These are phyloP conservation scores for Hystrix brachyura DNA, from an alignment of 2,113 vertebrate genomes.

Conservation along the genomic window DNA sequence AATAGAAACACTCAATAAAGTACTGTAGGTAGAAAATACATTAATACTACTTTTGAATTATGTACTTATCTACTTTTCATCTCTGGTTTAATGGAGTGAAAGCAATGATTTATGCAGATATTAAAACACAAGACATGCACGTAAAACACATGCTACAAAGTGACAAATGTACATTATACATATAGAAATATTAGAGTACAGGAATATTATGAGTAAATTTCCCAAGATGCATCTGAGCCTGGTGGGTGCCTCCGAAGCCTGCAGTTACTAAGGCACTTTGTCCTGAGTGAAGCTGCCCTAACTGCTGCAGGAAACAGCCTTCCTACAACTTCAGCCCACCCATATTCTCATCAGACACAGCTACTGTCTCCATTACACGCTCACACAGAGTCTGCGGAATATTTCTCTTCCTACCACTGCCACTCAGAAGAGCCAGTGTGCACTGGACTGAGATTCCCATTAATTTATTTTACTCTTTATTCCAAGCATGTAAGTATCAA, in stretches of 20 bases:
- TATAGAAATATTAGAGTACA: no score
- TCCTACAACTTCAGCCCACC: background rate
- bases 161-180: no score
- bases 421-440: no score
- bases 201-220: background rate
- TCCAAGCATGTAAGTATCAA: no score
- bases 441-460: no score
- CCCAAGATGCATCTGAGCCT: background rate
- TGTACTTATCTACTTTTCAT: background rate
- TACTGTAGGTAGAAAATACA: background rate
- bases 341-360: no score
- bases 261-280: background rate
- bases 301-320: background rate
- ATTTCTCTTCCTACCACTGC: no score
- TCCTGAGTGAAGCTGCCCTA: background rate
- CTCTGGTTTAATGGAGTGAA: background rate
- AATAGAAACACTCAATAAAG: background rate
- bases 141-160: no score
- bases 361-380: no score
- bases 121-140: background rate
- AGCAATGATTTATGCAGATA: background rate
- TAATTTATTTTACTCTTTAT: no score
- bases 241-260: background rate
- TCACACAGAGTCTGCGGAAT: no score
- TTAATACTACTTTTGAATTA: background rate